Conservation (phyloP, 1,140 invertebrate genomes). For the Meloidogyne hapla region DNA sequence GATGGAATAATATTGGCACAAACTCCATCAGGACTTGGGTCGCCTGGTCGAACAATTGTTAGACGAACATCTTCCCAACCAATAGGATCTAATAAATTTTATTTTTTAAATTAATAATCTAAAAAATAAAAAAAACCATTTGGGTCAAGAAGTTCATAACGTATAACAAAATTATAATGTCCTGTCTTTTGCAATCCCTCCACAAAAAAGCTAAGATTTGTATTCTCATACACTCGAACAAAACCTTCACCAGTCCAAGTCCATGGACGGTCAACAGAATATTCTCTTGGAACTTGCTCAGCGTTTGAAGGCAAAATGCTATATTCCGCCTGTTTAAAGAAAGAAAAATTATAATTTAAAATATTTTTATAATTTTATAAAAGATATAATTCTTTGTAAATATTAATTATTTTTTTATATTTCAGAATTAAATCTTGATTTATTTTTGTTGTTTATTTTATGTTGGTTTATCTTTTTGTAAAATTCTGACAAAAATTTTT, state of each 20-base stretch:
- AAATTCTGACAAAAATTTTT: too few species aligned
- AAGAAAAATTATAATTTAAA: neutral
- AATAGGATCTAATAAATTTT: slow-evolving; percentile 60
- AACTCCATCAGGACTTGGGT: slow-evolving; percentile 77
- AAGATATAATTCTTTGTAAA: too few species aligned
- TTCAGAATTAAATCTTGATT: too few species aligned
- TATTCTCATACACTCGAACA: slow-evolving; percentile 80
- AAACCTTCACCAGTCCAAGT: slow-evolving; percentile 94
- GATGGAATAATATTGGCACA: slow-evolving; percentile 77
- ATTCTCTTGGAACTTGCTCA: slow-evolving; percentile 29
- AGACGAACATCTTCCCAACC: slow-evolving; percentile 84
- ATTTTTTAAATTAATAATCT: neutral
- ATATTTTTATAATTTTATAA: too few species aligned
- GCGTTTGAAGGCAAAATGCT: slow-evolving; percentile 13
- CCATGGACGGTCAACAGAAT: slow-evolving; percentile 34
- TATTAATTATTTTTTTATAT: too few species aligned
- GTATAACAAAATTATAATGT: slow-evolving; percentile 86
- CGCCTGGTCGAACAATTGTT: slow-evolving; percentile 75
- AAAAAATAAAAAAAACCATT: slow-evolving; percentile 12
- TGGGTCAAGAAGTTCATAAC: slow-evolving; percentile 78
- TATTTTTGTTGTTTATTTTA: too few species aligned
- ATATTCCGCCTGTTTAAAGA: neutral
- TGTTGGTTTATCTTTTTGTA: too few species aligned
- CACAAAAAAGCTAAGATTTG: slow-evolving; percentile 77
- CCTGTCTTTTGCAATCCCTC: slow-evolving; percentile 79